These are phyloP conservation scores for Hylaea fasciaria DNA, from an alignment of 2,888 invertebrate genomes.

Conservation along the genomic window DNA sequence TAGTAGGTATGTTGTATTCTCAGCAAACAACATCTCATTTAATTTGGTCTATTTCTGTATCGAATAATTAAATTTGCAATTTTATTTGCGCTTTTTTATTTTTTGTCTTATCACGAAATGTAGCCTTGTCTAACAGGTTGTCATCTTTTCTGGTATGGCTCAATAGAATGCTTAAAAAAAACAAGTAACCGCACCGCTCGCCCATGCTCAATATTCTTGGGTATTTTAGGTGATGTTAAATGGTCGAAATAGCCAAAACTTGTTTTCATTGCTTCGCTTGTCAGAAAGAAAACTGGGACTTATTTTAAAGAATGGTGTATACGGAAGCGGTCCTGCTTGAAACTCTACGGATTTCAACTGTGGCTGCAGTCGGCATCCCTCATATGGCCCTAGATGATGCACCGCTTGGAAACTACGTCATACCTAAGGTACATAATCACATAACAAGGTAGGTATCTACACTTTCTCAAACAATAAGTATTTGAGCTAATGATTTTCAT, in stretches of 20 bases:
- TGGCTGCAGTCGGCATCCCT: conserved; percentile 91
- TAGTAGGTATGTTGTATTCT: too few species aligned
- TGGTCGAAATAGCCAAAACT: too few species aligned
- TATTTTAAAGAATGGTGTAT: conserved; percentile 87
- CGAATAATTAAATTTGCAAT: background rate
- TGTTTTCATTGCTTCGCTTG: too few species aligned
- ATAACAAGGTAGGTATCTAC: background rate
- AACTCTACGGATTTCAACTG: conserved; percentile 90
- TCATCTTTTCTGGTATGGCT: background rate
- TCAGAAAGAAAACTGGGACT: background rate
- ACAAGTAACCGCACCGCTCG: too few species aligned
- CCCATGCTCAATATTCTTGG: background rate
- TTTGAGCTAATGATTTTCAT: too few species aligned
- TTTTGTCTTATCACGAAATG: background rate
- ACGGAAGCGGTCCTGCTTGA: conserved; percentile 91
- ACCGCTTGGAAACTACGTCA: conserved; percentile 87
- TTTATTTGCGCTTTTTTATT: background rate
- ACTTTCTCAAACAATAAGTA: too few species aligned
- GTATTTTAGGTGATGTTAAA: too few species aligned
- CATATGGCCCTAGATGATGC: conserved; percentile 91
- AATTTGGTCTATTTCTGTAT: background rate
- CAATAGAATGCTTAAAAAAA: background rate
- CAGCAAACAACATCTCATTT: background rate
- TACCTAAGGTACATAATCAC: conserved; percentile 87
- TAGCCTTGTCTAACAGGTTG: conserved; percentile 5